A percentile compares a stretch with the other conserved stretches of the same genome.
phyloP scores from a whole-genome alignment of 2,797 vertebrate genomes.

The Chaenodraco wilsoni region DNA sequence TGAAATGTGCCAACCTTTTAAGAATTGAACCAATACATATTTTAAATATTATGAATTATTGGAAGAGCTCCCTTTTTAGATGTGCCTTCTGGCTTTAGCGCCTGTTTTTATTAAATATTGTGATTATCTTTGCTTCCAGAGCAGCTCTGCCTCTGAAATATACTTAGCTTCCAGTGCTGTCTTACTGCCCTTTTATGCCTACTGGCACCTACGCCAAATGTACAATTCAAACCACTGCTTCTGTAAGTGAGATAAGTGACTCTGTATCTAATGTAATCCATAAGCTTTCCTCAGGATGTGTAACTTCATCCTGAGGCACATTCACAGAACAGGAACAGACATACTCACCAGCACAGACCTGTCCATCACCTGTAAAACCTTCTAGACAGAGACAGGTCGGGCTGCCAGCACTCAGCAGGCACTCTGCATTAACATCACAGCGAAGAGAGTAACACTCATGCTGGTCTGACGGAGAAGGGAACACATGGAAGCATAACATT shows the following conservation, averaged over 20 bases:
- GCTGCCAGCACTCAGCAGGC: slow-evolving; percentile 77
- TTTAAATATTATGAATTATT: too few species aligned
- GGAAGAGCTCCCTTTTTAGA: not conserved
- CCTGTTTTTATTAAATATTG: too few species aligned
- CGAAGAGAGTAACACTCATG: slow-evolving; percentile 82
- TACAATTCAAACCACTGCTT: slow-evolving; percentile 8
- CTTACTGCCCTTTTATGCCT: not conserved
- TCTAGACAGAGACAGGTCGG: slow-evolving; percentile 85
- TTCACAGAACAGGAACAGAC: not conserved
- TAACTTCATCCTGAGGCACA: not conserved
- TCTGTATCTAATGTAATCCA: slow-evolving; percentile 15
- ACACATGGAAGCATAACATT: slow-evolving; percentile 8
- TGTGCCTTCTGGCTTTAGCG: not conserved
- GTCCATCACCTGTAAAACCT: slow-evolving; percentile 87
- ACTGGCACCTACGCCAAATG: not conserved
- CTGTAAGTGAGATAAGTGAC: not conserved
- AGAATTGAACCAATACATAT: too few species aligned
- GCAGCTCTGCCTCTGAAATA: slow-evolving; percentile 7
- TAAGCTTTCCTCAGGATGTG: slow-evolving; percentile 15
- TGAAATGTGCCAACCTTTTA: too few species aligned
- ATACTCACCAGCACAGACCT: slow-evolving; percentile 86
- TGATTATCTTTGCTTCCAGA: slow-evolving; percentile 9
- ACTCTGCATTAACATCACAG: slow-evolving; percentile 85
- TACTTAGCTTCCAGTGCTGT: slow-evolving; percentile 1
- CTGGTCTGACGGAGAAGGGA: slow-evolving; percentile 79